Conservation (phyloP, 2,113 vertebrate species). For the Tachysurus fulvidraco region DNA sequence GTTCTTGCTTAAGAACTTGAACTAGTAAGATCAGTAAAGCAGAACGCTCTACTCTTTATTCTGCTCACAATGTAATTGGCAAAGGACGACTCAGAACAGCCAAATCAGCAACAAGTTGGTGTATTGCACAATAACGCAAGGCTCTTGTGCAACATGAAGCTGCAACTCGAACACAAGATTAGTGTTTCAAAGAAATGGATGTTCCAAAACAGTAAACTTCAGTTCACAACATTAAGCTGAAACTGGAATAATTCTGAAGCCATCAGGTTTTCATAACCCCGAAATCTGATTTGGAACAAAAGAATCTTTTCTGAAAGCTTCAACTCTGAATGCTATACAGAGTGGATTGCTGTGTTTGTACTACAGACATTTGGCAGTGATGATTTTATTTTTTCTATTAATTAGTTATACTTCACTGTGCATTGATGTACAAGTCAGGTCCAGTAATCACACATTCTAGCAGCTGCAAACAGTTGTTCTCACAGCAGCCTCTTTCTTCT, state of each 20-base stretch:
- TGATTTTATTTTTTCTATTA: background rate
- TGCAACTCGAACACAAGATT: background rate
- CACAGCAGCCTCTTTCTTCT: background rate
- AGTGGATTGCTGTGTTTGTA: background rate
- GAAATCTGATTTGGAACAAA: background rate
- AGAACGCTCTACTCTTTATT: background rate
- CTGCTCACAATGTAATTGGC: background rate
- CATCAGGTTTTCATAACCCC: background rate
- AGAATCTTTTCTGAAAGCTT: background rate
- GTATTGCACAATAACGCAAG: conserved; percentile 4
- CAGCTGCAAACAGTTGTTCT: background rate
- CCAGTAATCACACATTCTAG: background rate
- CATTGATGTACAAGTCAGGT: background rate
- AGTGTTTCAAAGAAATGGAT: background rate
- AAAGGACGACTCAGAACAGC: background rate
- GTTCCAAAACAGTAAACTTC: background rate
- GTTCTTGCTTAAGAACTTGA: background rate
- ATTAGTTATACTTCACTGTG: background rate
- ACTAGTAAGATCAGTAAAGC: background rate
- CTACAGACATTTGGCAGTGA: background rate
- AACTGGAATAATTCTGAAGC: background rate
- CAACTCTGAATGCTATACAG: too few relatives aligned
- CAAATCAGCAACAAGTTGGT: conserved; percentile 2
- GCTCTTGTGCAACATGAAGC: conserved; percentile 3
- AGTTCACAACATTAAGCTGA: background rate